Conservation (phyloP, 2,113 vertebrate species). For the Rhinopomastus cyanomelas region DNA sequence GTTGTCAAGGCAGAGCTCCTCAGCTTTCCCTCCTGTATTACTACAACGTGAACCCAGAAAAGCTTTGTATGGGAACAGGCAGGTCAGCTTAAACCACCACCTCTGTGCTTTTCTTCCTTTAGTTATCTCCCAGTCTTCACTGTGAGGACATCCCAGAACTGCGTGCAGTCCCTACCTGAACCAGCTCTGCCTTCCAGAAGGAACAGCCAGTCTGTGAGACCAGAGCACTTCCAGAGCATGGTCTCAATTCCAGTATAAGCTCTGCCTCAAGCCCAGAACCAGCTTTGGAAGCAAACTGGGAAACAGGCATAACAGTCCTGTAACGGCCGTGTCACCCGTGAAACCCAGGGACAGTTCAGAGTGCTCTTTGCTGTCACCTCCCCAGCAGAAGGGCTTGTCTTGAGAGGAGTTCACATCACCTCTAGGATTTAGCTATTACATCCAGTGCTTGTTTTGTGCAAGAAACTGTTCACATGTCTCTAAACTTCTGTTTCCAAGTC, state of each 20-base stretch:
- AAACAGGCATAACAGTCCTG: background rate
- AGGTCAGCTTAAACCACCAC: background rate
- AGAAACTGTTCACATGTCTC: background rate
- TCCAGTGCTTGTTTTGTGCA: background rate
- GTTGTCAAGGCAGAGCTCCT: background rate
- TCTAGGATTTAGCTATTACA: background rate
- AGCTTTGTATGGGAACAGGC: background rate
- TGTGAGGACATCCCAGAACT: background rate
- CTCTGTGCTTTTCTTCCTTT: background rate
- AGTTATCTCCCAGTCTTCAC: background rate
- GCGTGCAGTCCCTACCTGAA: background rate
- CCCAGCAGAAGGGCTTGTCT: background rate
- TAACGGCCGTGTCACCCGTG: background rate
- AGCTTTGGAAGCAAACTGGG: background rate
- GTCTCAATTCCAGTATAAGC: background rate
- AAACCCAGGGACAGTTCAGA: background rate
- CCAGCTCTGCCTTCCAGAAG: background rate
- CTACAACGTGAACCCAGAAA: background rate
- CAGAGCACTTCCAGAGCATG: too few relatives aligned
- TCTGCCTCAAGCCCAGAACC: background rate
- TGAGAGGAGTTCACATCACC: background rate
- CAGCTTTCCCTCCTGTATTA: background rate
- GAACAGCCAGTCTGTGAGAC: background rate
- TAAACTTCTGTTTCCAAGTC: constrained; percentile 42
- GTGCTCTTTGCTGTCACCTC: rapidly evolving